Evolutionary conservation across 2,888 invertebrate genomes (phyloP).

Genomic region (Odontomyia ornata): DNA sequence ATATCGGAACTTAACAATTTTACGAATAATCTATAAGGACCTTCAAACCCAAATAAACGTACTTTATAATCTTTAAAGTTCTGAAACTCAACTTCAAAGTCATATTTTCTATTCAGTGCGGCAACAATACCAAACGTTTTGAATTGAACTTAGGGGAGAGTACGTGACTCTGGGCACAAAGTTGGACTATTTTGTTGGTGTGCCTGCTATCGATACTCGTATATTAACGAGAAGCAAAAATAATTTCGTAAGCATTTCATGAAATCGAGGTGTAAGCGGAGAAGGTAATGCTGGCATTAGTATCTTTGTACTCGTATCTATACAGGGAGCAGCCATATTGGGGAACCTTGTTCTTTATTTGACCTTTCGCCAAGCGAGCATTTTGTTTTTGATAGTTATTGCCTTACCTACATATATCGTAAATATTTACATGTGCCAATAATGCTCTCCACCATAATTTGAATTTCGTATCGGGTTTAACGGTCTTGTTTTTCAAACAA

Average conservation of each 20-base stretch:
- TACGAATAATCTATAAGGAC: background rate
- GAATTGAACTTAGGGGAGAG: background rate
- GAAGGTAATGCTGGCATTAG: conserved; percentile 22
- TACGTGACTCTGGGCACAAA: conserved; percentile 10
- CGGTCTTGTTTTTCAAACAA: conserved; percentile 1
- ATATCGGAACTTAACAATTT: background rate
- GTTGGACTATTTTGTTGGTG: background rate
- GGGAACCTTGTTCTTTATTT: background rate
- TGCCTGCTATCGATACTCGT: background rate
- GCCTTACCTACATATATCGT: background rate
- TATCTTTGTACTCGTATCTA: background rate
- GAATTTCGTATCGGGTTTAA: conserved; percentile 12
- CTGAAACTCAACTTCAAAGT: background rate
- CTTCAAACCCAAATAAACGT: background rate
- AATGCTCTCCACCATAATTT: too few species aligned
- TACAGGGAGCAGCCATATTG: background rate
- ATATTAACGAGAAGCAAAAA: conserved; percentile 21
- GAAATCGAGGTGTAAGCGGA: background rate
- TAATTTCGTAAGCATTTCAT: conserved; percentile 29
- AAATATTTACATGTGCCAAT: conserved; percentile 4
- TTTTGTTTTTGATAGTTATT: background rate
- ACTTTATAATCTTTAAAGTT: background rate
- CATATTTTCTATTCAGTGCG: background rate
- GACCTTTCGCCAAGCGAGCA: background rate
- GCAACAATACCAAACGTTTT: background rate